Base-by-base conservation (phyloP, 2,888 invertebrate species). In the Ganaspis brasiliensis region DNA sequence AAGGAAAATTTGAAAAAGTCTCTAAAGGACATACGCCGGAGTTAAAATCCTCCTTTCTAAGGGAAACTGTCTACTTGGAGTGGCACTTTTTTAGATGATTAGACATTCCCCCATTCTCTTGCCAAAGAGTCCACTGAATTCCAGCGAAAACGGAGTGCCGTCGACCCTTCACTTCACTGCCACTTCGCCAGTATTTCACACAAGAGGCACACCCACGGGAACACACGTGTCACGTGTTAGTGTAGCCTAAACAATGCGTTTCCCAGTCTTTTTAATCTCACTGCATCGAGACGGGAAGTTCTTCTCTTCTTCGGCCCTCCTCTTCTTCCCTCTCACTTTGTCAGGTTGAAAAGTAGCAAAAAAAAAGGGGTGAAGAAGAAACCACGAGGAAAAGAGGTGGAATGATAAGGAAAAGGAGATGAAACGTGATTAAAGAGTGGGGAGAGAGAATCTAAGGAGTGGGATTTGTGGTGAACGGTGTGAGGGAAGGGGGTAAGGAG, bases 231-330 rank as follows among this genome's bases (percentile, higher is more conserved):
- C 84, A 59, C 73, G 74, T 75, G 72, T 70, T 67, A 83, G 83
- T 83, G 85, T 81, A 82, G 81, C 81, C 81, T 83, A 85, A 87
- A 87, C 87, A 87, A 87, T 87, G 84, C 85, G 81, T 86, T 85
- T 87, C 83, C 86, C 85, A 81, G 85, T 81, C 83, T 82, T 80
- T 82, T 83, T 83, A 81, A 79, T 82, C 79, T 81, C 77, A 81
- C 80, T 79, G 79, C 81, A 79, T 72, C 78, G 74, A 70, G 76
- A 63, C 81, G 79, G 77, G 77, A 77, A 79, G 77, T 77, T 78
- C 77, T 78, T 79, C 73, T 78, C 79, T 77, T 78, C 75, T 77
- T 77, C 77, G 75, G 71, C 76, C 79, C 79, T 78, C 76, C 71
- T 75, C 74, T 74, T 77, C 56, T 71, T 75, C 78, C 72, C 76